A percentile compares a stretch with the other conserved stretches of the same genome.
phyloP scores from a whole-genome alignment of 2,888 invertebrate species.

The Acleris laterana region DNA sequence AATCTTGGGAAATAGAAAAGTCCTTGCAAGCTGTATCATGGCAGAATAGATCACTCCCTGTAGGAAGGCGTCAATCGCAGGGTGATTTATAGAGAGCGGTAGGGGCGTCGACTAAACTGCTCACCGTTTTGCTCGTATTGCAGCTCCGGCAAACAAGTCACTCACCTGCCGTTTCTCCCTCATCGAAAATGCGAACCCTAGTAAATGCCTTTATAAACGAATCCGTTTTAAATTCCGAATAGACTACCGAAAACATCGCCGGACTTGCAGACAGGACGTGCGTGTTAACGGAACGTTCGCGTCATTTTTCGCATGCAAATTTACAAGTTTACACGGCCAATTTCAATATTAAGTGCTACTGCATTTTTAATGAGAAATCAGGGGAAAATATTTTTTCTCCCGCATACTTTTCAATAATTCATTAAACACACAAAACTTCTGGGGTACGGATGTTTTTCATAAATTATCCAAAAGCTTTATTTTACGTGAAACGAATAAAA shows the following conservation, averaged over 20 bases:
- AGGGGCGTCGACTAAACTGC: slow-evolving; percentile 75
- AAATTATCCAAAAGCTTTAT: no score
- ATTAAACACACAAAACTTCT: background rate
- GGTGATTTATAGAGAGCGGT: slow-evolving; percentile 81
- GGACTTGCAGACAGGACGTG: slow-evolving; percentile 79
- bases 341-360: slow-evolving; percentile 27
- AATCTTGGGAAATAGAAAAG: slow-evolving; percentile 56
- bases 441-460: no score
- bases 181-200: slow-evolving; percentile 78
- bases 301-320: slow-evolving; percentile 65
- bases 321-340: slow-evolving; percentile 53
- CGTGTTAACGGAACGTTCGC: slow-evolving; percentile 77
- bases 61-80: slow-evolving; percentile 82
- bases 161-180: slow-evolving; percentile 79
- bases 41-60: slow-evolving; percentile 82
- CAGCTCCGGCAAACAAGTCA: slow-evolving; percentile 80
- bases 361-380: slow-evolving; percentile 17
- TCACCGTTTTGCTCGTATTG: slow-evolving; percentile 77
- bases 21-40: slow-evolving; percentile 77
- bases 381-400: background rate
- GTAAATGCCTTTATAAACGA: slow-evolving; percentile 81
- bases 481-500: no score
- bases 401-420: background rate
- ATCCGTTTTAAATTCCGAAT: slow-evolving; percentile 80
- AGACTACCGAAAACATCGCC: slow-evolving; percentile 76